Evolutionary conservation across 2,888 invertebrate genomes (phyloP).

Genomic region (Drosophila quasianomalipes): DNA sequence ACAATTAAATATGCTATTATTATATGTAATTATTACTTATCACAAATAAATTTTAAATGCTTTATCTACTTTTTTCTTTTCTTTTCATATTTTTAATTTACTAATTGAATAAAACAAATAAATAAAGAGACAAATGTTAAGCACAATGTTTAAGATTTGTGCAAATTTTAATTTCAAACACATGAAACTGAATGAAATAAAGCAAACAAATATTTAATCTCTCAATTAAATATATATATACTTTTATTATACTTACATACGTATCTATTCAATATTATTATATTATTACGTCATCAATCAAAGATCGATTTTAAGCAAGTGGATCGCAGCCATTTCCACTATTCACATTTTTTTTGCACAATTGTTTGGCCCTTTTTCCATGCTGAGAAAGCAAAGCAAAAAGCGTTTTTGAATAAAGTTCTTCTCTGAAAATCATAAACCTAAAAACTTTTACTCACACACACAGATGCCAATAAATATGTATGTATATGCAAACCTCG

Average conservation of each 20-base stretch:
- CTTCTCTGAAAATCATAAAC: constrained; percentile 23
- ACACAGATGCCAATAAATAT: too few relatives aligned
- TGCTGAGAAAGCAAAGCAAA: background rate
- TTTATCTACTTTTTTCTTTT: too few relatives aligned
- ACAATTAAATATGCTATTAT: background rate
- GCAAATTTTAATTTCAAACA: background rate
- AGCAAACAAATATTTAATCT: background rate
- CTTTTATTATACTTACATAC: background rate
- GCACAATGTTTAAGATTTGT: background rate
- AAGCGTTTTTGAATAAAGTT: constrained; percentile 26
- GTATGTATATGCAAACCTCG: constrained; percentile 2
- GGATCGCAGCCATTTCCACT: background rate
- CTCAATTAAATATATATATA: background rate
- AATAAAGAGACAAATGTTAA: background rate
- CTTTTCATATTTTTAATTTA: background rate
- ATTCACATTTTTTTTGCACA: background rate
- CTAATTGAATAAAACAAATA: background rate
- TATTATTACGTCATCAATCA: background rate
- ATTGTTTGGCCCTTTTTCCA: background rate
- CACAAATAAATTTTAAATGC: too few relatives aligned
- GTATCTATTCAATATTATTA: background rate
- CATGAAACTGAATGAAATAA: background rate
- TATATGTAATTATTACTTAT: background rate
- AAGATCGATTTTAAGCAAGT: background rate
- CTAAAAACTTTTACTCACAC: constrained; percentile 54